Base-by-base conservation (phyloP, 2,113 vertebrate genomes). In the Chlamydotis undulata region DNA sequence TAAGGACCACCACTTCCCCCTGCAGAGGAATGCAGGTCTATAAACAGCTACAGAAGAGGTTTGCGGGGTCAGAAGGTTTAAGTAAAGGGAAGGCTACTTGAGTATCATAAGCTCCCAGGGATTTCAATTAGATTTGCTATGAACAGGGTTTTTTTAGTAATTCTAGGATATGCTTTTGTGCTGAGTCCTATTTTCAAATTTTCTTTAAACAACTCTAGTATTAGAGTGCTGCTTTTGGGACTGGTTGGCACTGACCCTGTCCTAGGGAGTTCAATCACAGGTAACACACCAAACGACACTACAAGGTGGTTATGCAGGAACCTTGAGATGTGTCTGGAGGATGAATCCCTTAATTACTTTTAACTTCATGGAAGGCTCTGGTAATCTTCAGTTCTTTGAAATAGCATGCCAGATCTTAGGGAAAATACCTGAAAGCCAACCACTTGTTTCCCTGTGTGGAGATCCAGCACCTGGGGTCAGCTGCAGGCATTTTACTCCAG, bases 41-140 rank as follows among this genome's bases (percentile, higher is more conserved):
- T 96, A 96, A 97, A 94, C 83, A 88, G 86, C 91, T 91, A 91
- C 74, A 79, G 67, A 82, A 95, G 76, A 82, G 55, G 53, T 95
- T 89, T 94, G 61, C 68, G 94, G n/a, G 96, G 95, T 93, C 92
- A 84, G 78, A 82, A 43, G 57, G 50, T 91, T 90, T 84, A 77
- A 92, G 55, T 77, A 83, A 81, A 83, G 56, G 47, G 35, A 89
- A 93, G 56, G 83, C 61, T 90, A 29, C 70, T 77, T 80, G 67
- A 49, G 35, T 82, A 41, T 90, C n/a, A 41, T 47, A 79, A 92
- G 31, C 74, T 95, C n/a, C 26, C 12, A 43, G 69, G 55, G 53
- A 53, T 79, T 91, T 96, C 64, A 49, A 0, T 93, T 89, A 87
- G 49, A 33, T 78, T 92, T 87, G 33, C 59, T 75, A 23, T 61